Evolutionary conservation across 2,888 invertebrate species (phyloP), one percentile per base, ranked within the genome.

Genomic region (Mythimna lalbum): DNA sequence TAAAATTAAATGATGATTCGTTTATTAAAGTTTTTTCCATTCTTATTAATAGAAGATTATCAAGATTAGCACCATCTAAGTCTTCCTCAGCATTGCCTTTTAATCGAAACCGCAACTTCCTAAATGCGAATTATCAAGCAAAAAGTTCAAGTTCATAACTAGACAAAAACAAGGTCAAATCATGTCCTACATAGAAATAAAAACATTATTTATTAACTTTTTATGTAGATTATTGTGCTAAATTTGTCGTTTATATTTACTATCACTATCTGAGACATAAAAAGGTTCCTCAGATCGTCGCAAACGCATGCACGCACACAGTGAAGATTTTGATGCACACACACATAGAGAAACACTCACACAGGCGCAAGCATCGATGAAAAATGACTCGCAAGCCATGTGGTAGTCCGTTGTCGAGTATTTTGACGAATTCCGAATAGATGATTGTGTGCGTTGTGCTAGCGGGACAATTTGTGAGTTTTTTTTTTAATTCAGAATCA

Each of bases 361-460:
- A 90, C 89, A 87, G 33, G 64, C 69, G 59, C 69, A 63, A 68
- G 66, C 65, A 68, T 52, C 72, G 81, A 89, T 91, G 93, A 93
- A 90, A 90, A 93, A 93, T 92, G 91, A 93, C 90, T 93, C 86
- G 91, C 90, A 86, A 89, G 93, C 92, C 94, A 94, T 94, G 94
- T 94, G 94, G 93, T 92, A 90, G 93, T 91, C 88, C 87, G 90
- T 88, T 90, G 92, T 89, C 91, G 91, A 92, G 92, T 94, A 94
- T 95, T 95, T 95, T 95, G 95, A 95, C 93, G 95, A 94, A 95
- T 95, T 94, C 94, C 94, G 90, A 93, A 94, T 95, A 94, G 94
- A 90, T 56, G 49, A 81, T 65, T 21, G 83, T 88, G 91, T 89
- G 81, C 89, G 86, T 90, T 77, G 23, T 0, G 27, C 4, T 49